phyloP scores from a whole-genome alignment of 2,797 vertebrate genomes.

The Acanthiza pusilla region DNA sequence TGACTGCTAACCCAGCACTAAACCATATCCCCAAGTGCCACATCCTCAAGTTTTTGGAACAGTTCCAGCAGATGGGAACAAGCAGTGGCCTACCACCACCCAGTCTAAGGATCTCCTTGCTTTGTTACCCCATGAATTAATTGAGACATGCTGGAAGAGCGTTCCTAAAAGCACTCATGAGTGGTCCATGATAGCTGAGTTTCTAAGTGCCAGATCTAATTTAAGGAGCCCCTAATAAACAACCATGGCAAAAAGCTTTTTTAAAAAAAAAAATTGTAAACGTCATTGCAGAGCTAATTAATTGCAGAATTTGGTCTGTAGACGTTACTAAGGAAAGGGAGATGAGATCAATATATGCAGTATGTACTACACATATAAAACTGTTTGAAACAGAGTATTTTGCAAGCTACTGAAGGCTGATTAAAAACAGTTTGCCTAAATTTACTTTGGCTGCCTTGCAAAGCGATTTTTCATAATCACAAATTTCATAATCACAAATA shows the following conservation, averaged over 20 bases:
- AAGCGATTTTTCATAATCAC: neutral
- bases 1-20: too few species aligned
- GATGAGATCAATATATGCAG: neutral
- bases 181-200: neutral
- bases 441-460: constrained; percentile 5
- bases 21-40: neutral
- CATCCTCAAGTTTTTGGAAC: neutral
- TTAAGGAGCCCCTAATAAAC: neutral
- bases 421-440: neutral
- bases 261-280: neutral
- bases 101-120: neutral
- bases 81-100: neutral
- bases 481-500: neutral
- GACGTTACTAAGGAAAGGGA: neutral
- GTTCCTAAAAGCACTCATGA: neutral
- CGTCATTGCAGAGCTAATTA: neutral
- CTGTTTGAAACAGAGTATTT: neutral
- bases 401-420: neutral
- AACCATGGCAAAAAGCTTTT: neutral
- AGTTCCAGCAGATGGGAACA: neutral
- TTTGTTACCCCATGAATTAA: neutral
- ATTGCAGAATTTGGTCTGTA: neutral
- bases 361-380: neutral
- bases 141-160: neutral
- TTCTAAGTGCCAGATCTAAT: neutral